Base-by-base conservation (phyloP, 2,797 vertebrate species). In the Coccyzus lansbergi region DNA sequence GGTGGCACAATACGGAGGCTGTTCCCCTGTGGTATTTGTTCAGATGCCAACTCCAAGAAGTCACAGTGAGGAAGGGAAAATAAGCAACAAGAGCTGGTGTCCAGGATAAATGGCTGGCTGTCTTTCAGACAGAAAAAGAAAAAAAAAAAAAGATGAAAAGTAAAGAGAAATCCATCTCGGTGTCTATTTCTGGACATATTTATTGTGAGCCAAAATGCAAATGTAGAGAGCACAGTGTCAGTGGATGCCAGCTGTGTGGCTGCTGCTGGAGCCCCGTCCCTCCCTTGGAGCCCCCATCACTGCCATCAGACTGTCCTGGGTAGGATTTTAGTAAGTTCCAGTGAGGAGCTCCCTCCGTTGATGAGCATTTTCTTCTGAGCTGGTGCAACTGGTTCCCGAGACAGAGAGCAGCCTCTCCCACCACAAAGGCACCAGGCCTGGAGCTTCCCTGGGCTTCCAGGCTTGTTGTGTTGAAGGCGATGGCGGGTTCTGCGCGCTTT, bases 401-500 rank as follows among this genome's bases (percentile, higher is more conserved):
- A 16, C 1, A 5, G n/a, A 63, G 40, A 69, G 26, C 79, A 87
- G 38, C 25, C 10, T 75, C n/a, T 63, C 46, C 46, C 31, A 25
- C 25, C 3, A 0, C 1, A 1, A 29, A 77, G 42, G 13, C 52
- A n/a, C 7, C 0, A 0, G 29, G 55, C 28, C 56, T 2, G 2
- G 28, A 67, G 33, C 19, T 92, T 28, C 51, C 21, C 12, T 24
- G 9, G 48, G 14, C 28, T 53, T 33, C 46, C 46, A 44, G 36
- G 7, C 44, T 63, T 63, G 10, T 58, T 6, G 0, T 25, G 7
- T 25, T 34, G 67, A 79, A 93, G 52, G 42, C 42, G 34, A 2
- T 0, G 0, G 26, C 55, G 90, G 36, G 14, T 53, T n/a, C 33
- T 76, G 31, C 0, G 1, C 10, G 1, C 63, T 76, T 72, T 8